Evolutionary conservation across 2,797 vertebrate species (phyloP).

Genomic region (Hoplostethus atlanticus): DNA sequence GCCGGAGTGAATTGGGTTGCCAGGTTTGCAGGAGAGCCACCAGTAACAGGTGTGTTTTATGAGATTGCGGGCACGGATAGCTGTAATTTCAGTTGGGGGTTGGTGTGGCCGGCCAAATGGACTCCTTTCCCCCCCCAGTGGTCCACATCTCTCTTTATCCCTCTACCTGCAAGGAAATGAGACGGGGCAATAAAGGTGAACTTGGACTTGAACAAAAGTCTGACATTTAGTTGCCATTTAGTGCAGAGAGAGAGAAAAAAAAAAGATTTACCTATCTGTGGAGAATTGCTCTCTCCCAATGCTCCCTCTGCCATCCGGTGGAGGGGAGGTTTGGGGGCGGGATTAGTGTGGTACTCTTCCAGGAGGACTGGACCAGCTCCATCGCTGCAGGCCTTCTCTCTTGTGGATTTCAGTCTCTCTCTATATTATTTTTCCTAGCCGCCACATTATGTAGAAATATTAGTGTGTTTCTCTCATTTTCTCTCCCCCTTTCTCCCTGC

Average conservation of each 20-base stretch:
- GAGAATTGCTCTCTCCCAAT: conserved; percentile 69
- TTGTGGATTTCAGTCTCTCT: conserved; percentile 53
- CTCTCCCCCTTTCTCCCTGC: conserved; percentile 3
- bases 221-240: conserved; percentile 88
- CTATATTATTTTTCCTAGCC: conserved; percentile 50
- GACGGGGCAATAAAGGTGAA: conserved; percentile 80
- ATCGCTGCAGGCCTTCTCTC: conserved; percentile 44
- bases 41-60: conserved; percentile 69
- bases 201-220: conserved; percentile 77
- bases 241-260: conserved; percentile 39
- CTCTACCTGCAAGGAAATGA: conserved; percentile 75
- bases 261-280: conserved; percentile 69
- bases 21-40: conserved; percentile 65
- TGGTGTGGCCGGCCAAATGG: conserved; percentile 69
- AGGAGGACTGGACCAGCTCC: conserved; percentile 59
- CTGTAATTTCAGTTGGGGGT: conserved; percentile 34
- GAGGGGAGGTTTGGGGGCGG: conserved; percentile 38
- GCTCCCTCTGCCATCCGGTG: conserved; percentile 47
- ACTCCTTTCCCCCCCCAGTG: conserved; percentile 38
- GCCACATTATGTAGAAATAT: conserved; percentile 57
- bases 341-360: conserved; percentile 63
- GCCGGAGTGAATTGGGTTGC: conserved; percentile 55
- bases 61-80: conserved; percentile 61
- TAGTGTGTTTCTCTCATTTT: conserved; percentile 50
- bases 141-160: conserved; percentile 58